Percentiles rank a stretch among this genome's conserved stretches.
These are phyloP conservation scores for Porites cylindrica DNA, from an alignment of 92 coral and sea anemone genomes.

Conservation along the genomic window DNA sequence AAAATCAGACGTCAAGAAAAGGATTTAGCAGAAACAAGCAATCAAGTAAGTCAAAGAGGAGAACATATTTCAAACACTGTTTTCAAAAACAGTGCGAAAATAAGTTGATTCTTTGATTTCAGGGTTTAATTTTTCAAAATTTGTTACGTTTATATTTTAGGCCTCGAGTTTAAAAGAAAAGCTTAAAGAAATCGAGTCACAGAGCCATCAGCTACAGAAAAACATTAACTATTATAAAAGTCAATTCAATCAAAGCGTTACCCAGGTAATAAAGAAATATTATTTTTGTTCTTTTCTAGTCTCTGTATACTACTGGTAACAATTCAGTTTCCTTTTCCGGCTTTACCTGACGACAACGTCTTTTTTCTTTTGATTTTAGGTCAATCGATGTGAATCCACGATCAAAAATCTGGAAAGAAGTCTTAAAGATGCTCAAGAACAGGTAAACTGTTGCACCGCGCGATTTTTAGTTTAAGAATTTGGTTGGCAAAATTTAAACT, in stretches of 20 bases:
- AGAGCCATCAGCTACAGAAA: slow-evolving; percentile 78
- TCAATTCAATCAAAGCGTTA: slow-evolving; percentile 85
- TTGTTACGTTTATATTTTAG: slow-evolving; percentile 40
- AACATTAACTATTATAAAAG: slow-evolving; percentile 89
- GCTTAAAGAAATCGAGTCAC: slow-evolving; percentile 83
- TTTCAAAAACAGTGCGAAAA: too few species aligned
- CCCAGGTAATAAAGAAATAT: slow-evolving; percentile 68
- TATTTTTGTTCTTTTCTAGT: background rate
- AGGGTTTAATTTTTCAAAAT: too few species aligned
- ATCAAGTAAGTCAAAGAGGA: slow-evolving; percentile 59
- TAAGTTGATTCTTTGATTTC: background rate
- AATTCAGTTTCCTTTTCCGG: background rate
- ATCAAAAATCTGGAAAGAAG: slow-evolving; percentile 80
- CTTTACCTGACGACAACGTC: too few species aligned
- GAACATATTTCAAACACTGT: background rate
- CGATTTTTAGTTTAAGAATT: background rate
- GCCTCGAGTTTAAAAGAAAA: slow-evolving; percentile 82
- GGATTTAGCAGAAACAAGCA: slow-evolving; percentile 82
- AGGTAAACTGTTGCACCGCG: slow-evolving; percentile 36
- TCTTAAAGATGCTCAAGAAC: slow-evolving; percentile 74
- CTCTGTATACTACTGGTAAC: background rate
- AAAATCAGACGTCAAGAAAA: slow-evolving; percentile 76
- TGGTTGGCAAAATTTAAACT: background rate
- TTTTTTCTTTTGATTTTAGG: slow-evolving; percentile 40
- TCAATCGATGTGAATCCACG: slow-evolving; percentile 81